These are phyloP conservation scores for Chrysaora quinquecirrha DNA, from an alignment of 30 jellyfish, hydroid and myxozoan species.

Conservation along the genomic window DNA sequence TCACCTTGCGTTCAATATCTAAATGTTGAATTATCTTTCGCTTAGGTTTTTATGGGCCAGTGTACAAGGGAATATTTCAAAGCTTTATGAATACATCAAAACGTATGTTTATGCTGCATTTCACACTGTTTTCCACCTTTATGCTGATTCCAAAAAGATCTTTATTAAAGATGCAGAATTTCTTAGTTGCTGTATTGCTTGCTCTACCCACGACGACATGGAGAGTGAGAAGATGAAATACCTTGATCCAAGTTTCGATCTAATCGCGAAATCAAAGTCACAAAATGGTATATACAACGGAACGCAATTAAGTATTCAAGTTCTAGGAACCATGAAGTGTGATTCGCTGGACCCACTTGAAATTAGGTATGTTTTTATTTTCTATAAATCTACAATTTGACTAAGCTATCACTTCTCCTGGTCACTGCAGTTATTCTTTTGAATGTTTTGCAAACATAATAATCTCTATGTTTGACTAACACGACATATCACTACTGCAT, in stretches of 20 bases:
- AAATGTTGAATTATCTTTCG: too few species aligned
- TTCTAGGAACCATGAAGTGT: neutral
- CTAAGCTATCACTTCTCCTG: neutral
- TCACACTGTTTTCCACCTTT: constrained; percentile 1
- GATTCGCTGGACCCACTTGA: neutral
- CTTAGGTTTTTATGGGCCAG: constrained; percentile 25
- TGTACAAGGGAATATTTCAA: neutral
- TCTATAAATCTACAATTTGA: neutral
- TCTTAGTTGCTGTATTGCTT: constrained; percentile 8
- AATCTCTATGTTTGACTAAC: too few species aligned
- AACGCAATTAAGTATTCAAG: neutral
- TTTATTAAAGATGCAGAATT: neutral
- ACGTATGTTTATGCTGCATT: constrained; percentile 4
- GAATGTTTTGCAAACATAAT: too few species aligned
- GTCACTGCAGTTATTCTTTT: too few species aligned
- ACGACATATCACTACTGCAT: too few species aligned
- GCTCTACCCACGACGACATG: neutral
- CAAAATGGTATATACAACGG: constrained; percentile 3
- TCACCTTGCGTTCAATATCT: too few species aligned
- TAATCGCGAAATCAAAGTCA: constrained; percentile 3
- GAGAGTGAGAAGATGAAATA: neutral
- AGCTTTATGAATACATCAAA: neutral
- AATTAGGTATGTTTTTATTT: constrained; percentile 2
- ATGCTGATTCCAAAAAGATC: neutral
- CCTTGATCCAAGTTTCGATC: neutral